A percentile compares a stretch with the other conserved stretches of the same genome.
phyloP scores from a whole-genome alignment of 2,888 invertebrate genomes.

The Teleiodes luculella region DNA sequence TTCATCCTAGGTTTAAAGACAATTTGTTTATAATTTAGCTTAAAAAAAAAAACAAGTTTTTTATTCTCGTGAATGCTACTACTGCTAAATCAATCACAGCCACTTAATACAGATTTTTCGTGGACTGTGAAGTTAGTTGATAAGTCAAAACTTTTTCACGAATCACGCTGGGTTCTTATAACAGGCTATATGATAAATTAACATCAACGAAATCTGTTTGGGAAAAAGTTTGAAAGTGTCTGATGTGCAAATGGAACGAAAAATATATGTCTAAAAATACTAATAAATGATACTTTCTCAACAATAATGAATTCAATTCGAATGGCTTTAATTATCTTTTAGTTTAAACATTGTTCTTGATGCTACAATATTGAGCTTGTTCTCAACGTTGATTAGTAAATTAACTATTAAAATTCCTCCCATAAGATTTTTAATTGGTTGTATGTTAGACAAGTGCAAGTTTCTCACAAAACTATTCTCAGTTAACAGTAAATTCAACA shows the following conservation, averaged over 20 bases:
- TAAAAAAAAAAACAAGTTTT: too few relatives aligned
- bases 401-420: too few relatives aligned
- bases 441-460: background rate
- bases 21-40: too few relatives aligned
- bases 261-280: background rate
- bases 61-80: background rate
- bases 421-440: background rate
- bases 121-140: constrained; percentile 48
- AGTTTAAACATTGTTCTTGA: too few relatives aligned
- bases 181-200: constrained; percentile 59
- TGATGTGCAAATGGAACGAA: background rate
- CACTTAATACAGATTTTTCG: constrained; percentile 48
- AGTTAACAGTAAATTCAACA: constrained; percentile 9
- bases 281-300: background rate
- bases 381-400: too few relatives aligned
- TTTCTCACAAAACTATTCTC: background rate
- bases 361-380: too few relatives aligned
- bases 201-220: constrained; percentile 34
- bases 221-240: constrained; percentile 9
- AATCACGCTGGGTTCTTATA: constrained; percentile 48
- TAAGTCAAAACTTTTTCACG: constrained; percentile 58
- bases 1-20: too few relatives aligned
- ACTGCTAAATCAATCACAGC: constrained; percentile 49
- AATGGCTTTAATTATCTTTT: too few relatives aligned
- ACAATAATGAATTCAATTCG: too few relatives aligned